Evolutionary conservation across 2,888 invertebrate species (phyloP).

Genomic region (Dolomedes plantarius): DNA sequence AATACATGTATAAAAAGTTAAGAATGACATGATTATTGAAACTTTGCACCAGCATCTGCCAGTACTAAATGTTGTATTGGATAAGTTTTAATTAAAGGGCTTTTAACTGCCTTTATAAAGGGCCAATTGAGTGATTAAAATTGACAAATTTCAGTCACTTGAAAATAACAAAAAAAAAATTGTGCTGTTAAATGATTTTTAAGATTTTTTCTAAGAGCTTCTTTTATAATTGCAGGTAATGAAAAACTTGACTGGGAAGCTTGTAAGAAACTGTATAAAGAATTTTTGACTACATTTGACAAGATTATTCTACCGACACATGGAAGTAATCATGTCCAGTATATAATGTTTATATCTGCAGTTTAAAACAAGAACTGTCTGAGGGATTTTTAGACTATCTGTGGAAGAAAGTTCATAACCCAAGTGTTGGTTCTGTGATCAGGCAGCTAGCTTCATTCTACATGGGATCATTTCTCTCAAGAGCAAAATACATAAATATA

Average conservation of each 20-base stretch:
- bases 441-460: constrained; percentile 85
- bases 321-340: constrained; percentile 88
- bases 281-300: constrained; percentile 85
- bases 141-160: no score
- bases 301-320: constrained; percentile 88
- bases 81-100: no score
- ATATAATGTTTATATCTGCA: constrained; percentile 85
- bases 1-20: no score
- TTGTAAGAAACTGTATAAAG: constrained; percentile 81
- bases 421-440: constrained; percentile 81
- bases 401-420: constrained; percentile 85
- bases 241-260: constrained; percentile 80
- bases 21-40: no score
- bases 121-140: no score
- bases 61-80: no score
- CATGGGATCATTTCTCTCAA: constrained; percentile 84
- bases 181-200: no score
- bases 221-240: no score
- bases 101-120: no score
- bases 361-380: constrained; percentile 80
- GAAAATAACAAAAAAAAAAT: no score
- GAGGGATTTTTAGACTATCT: constrained; percentile 84
- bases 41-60: no score
- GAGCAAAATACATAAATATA: constrained; percentile 82
- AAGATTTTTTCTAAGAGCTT: no score